A percentile compares a stretch with the other conserved stretches of the same genome.
These are phyloP conservation scores for Pao palembangensis DNA, from an alignment of 2,113 vertebrate genomes.

Conservation along the genomic window DNA sequence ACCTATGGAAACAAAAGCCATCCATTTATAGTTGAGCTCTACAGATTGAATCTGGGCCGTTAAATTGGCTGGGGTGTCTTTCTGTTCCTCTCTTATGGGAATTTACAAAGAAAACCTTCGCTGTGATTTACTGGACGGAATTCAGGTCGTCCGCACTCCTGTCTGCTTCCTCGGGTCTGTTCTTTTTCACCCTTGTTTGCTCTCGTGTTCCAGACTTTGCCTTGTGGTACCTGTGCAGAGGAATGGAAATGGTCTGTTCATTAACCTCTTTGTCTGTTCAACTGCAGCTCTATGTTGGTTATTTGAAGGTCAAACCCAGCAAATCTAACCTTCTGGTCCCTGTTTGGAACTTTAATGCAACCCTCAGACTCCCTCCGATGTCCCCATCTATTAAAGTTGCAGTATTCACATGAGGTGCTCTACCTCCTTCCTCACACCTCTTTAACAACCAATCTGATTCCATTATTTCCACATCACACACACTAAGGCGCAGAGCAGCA, in stretches of 20 bases:
- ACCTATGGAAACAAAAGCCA: conserved; percentile 53
- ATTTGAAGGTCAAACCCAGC: conserved; percentile 30
- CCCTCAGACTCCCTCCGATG: conserved; percentile 1
- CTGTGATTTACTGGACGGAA: conserved; percentile 59
- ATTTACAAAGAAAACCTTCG: conserved; percentile 63
- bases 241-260: no score
- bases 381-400: conserved; percentile 41
- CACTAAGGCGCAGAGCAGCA: conserved; percentile 5
- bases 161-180: conserved; percentile 18
- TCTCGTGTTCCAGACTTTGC: conserved; percentile 22
- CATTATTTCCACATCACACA: conserved; percentile 8
- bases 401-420: conserved; percentile 16
- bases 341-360: conserved; percentile 8
- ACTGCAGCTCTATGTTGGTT: no score
- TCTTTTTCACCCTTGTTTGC: conserved; percentile 29
- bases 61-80: conserved; percentile 39
- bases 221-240: conserved; percentile 15
- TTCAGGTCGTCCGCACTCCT: conserved; percentile 31
- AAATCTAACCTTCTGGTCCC: conserved; percentile 37
- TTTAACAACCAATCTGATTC: neutral
- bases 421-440: neutral
- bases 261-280: no score
- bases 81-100: conserved; percentile 44
- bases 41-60: conserved; percentile 64
- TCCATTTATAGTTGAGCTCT: conserved; percentile 57